A percentile compares a stretch with the other conserved stretches of the same genome.
phyloP scores from a whole-genome alignment of 2,113 vertebrate species.

The Indicator maculatus region DNA sequence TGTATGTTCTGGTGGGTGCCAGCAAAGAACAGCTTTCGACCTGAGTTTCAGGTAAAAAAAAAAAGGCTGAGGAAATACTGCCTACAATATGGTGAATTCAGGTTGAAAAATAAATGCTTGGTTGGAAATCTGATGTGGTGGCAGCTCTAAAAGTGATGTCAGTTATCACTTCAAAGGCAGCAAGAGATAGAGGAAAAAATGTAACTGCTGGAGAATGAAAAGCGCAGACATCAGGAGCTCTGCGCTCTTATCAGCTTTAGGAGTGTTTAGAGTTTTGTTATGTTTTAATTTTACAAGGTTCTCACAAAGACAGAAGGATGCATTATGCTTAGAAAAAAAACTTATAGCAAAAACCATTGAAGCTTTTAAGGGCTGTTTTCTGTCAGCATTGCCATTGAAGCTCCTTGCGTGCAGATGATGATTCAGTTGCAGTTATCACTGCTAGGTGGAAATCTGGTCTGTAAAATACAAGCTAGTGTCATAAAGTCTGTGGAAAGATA shows the following conservation, averaged over 20 bases:
- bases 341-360: neutral
- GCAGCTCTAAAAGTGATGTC: neutral
- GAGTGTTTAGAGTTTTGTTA: neutral
- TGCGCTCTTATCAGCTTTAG: neutral
- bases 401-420: neutral
- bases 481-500: neutral
- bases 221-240: neutral
- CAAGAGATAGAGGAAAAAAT: neutral
- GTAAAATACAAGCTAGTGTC: neutral
- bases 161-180: neutral
- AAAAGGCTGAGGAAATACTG: neutral
- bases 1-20: neutral
- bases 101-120: slow-evolving; percentile 9
- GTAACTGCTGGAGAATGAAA: slow-evolving; percentile 11
- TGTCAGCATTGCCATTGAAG: neutral
- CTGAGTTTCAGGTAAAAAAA: neutral
- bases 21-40: neutral
- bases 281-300: slow-evolving; percentile 20
- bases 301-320: neutral
- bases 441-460: neutral
- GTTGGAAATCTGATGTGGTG: neutral
- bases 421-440: neutral
- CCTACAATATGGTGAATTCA: neutral
- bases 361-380: neutral
- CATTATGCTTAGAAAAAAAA: neutral